Base-by-base conservation (phyloP, 2,888 invertebrate species). In the Willowsia nigromaculata region DNA sequence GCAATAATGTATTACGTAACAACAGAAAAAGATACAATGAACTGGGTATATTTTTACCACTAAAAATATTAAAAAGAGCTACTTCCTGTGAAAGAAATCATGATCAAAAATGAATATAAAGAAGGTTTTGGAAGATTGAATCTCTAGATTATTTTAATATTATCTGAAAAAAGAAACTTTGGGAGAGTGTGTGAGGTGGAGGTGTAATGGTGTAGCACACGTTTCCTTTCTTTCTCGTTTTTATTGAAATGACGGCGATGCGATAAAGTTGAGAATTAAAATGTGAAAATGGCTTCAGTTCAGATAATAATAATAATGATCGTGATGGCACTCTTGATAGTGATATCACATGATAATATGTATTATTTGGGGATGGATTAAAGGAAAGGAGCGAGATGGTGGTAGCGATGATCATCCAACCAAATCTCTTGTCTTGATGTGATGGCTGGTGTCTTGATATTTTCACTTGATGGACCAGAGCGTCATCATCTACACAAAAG, bases 401-500 rank as follows among this genome's bases (percentile, higher is more conserved):
- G 47, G 65, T 18, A 30, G 43, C 13, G 83, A 83, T 83, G 50
- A 83, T 83, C 37, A 83, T 83, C 83, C 83, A 83, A 83, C 40
- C 83, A 37, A 83, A 83, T 83, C 83, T 62, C 65, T 65, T 82
- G 59, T 82, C 81, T 62, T 50, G 68, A 56, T 56, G 59, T 50
- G 68, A 74, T 74, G 74, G 2, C 37, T 56, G 40, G 62, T 62
- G 18, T 74, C 47, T 74, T 74, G 74, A 74, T 81, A 62, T 82
- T 82, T 82, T 82, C 81, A 82, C 81, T 47, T 65, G 81, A 82
- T 82, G 81, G 81, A 82, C 62, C 47, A 82, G 30, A 76, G 47
- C 76, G 76, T 76, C 76, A 50, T 76, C 76, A 76, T 0, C 40
- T 40, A 2, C 22, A 22, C 18, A 40, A 5, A 47, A 18, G 25